Base-by-base conservation (phyloP, 2,797 vertebrate species). In the Gila robusta region DNA sequence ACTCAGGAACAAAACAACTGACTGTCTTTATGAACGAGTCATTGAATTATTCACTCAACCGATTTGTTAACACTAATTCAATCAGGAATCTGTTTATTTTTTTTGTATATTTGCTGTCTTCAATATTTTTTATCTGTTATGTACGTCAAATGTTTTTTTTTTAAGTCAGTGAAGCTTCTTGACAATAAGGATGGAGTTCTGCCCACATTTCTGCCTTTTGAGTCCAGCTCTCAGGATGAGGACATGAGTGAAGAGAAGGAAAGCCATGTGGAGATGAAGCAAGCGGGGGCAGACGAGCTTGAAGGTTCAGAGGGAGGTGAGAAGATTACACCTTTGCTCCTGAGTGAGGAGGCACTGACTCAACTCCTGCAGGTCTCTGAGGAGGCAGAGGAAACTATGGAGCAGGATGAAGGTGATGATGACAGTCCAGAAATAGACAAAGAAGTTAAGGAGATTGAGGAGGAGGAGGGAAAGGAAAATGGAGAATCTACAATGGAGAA, bases 261-360 rank as follows among this genome's bases (percentile, higher is more conserved):
- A 1, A 80, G 89, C 32, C 89, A 87, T 1, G 82, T 87, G n/a
- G 89, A 86, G 72, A 89, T 66, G 47, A 72, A 89, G 28, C 11
- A 91, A 72, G 85, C 85, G 2, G 84, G 87, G 5, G 59, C 74
- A 49, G 84, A 83, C 41, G 35, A 77, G 47, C 69, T 90, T 44
- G 89, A 47, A 4, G 64, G 12, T 19, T 28, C 87, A 6, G 87
- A 90, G 35, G 86, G 81, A 76, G 90, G 74, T 9, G 88, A 91
- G 19, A 91, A 89, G 85, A 90, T 82, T 62, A 67, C 88, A 19
- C 94, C 94, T 5, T 89, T 95, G 47, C 91, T 96, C 70, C 39
- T 95, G 80, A 95, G 94, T 41, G 93, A 95, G 32, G 93, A 95
- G 56, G 93, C 93, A 80, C 84, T 96, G 70, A 89, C 88, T 0